Evolutionary conservation across 2,888 invertebrate species (phyloP), one percentile per base, ranked within the genome.

Genomic region (Dyspetes luteomarginatus): DNA sequence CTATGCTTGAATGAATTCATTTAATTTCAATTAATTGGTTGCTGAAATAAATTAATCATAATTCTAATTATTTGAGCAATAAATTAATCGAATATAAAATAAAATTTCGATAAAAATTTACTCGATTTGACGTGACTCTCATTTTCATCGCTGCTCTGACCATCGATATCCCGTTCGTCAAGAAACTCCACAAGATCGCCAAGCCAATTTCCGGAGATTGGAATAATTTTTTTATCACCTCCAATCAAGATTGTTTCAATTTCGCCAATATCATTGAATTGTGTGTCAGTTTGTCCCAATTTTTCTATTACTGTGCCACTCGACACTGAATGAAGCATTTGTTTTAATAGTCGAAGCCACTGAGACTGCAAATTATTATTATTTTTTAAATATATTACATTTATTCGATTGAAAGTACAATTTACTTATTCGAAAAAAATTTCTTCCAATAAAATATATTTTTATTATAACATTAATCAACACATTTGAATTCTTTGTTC

Each of bases 271-370:
- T 50, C 75, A 45, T 56, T 15, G 55, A 43, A 2, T 65, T 69
- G 68, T 19, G 48, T 19, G 9, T 78, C 68, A 24, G 62, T 56
- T 19, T 43, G 58, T 19, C 28, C 78, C 17, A 77, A 3, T 26
- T 73, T 81, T 1, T 41, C 19, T 1, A 45, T 43, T n/a, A 2
- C 41, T 50, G 19, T 30, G 2, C 15, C 41, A 28, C 17, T 81
- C 55, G 69, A 55, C 22, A 82, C 15, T 1, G 72, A 77, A 15
- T 72, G 72, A 9, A 84, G 7, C 12, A 83, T 65, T n/a, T 22
- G n/a, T 15, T 75, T 76, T 24, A 87, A 24, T 19, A 84, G 73
- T 9, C 67, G 78, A n/a, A 82, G 69, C 77, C 84, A 82, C 48
- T 85, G 82, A 48, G 48, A 64, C 86, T 88, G 65, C 15, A 73